A percentile compares a stretch with the other conserved stretches of the same genome.
Conservation (phyloP, 2,888 invertebrate species). For the Nephrotoma flavescens region DNA sequence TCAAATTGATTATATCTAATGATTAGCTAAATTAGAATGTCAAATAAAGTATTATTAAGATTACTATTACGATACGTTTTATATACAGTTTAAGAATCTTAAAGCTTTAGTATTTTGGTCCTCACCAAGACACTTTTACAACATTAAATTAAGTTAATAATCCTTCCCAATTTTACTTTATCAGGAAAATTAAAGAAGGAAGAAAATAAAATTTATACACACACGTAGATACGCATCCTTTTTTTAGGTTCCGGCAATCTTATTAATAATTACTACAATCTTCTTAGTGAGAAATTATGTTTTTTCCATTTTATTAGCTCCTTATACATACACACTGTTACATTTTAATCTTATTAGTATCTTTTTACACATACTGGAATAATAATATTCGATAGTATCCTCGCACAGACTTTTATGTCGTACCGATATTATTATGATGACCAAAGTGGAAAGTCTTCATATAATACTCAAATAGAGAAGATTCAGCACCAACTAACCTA, state of each 20-base stretch:
- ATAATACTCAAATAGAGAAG: neutral
- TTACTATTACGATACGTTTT: neutral
- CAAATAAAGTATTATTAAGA: neutral
- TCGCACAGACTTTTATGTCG: neutral
- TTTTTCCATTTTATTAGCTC: neutral
- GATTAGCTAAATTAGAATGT: neutral
- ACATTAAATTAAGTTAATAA: neutral
- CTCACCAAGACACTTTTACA: neutral
- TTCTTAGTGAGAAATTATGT: neutral
- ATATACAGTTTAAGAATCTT: neutral
- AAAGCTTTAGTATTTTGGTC: neutral
- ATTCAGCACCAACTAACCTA: neutral
- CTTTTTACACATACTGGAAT: neutral
- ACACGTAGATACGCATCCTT: neutral
- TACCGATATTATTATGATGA: neutral
- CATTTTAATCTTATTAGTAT: neutral
- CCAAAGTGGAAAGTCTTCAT: neutral
- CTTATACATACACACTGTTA: neutral
- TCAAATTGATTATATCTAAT: neutral
- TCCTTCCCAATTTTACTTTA: neutral
- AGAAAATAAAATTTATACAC: neutral
- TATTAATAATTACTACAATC: neutral
- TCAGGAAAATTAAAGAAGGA: neutral
- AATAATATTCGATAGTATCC: neutral
- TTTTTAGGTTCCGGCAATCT: neutral